Evolutionary conservation across 2,113 vertebrate species (phyloP), one percentile per base, ranked within the genome.

Genomic region (Macroglossus sobrinus): DNA sequence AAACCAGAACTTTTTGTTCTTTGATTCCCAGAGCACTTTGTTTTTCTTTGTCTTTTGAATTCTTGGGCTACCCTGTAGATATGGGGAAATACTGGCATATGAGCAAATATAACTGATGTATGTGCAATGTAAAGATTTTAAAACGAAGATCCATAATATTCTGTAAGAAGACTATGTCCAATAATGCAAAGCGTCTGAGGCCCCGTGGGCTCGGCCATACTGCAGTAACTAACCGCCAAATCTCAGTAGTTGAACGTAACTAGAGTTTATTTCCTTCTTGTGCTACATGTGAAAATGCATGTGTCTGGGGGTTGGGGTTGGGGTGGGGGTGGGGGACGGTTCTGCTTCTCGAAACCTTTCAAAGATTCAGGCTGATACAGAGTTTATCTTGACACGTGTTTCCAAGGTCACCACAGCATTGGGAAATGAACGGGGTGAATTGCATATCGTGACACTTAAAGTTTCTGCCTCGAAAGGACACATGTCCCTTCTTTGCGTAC

Each of bases 241-340:
- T 68, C 91, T 74, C 45, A 43, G 64, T 13, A 38, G 47, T 38
- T 79, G 35, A n/a, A 33, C 33, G 5, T 7, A 69, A 40, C 18
- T 43, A 43, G 19, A n/a, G 15, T 12, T 40, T 12, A 3, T 84
- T 72, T 61, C 45, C 63, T 15, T n/a, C 79, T 78, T 21, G 35
- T 0, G 4, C 1, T 33, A 16, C 24, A 2, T 8, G 11, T 33
- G 47, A 14, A 0, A n/a, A 2, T 4, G 16, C 26, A 11, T 9
- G 3, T 45, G 24, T 64, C 24, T 4, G 2, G 40, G n/a, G 89
- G 18, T 8, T 59, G 11, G 47, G 28, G 71, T 2, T 33, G n/a
- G 28, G 71, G 2, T 33, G n/a, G 40, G n/a, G 47, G 8, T 50
- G 47, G 47, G 47, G 47, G 47, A 50, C 1, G 22, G 12, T 78